Conservation (phyloP, 1,140 invertebrate species). For the Anastatus disparis region DNA sequence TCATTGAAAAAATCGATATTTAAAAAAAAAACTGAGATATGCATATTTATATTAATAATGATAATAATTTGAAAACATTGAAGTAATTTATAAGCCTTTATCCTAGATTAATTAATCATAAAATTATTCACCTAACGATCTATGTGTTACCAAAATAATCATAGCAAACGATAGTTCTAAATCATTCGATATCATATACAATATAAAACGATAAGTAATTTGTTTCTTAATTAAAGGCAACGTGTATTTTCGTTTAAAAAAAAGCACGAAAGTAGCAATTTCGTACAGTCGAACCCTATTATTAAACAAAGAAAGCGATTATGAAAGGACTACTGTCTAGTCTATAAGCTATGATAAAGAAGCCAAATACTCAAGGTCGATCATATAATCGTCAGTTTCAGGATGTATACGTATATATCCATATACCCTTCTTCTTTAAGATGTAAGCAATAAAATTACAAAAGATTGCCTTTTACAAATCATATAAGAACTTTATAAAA, state of each 20-base stretch:
- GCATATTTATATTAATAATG: no score
- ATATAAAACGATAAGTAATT: slow-evolving; percentile 28
- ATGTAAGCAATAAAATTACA: neutral
- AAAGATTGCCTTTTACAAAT: neutral
- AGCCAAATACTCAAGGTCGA: slow-evolving; percentile 28
- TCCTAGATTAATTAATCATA: no score
- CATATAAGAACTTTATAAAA: slow-evolving; percentile 5
- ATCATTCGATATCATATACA: no score
- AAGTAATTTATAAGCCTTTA: no score
- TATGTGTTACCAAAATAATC: no score
- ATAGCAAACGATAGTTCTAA: no score
- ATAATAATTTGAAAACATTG: no score
- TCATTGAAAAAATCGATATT: no score
- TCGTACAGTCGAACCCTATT: slow-evolving; percentile 1
- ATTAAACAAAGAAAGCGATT: slow-evolving; percentile 33
- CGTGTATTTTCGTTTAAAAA: slow-evolving; percentile 17
- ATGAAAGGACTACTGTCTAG: slow-evolving; percentile 35
- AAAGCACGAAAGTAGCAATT: slow-evolving; percentile 9
- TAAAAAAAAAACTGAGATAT: no score
- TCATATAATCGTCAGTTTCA: slow-evolving; percentile 25
- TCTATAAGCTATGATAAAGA: slow-evolving; percentile 24
- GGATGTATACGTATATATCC: no score
- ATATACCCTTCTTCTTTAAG: no score
- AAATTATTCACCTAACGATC: no score
- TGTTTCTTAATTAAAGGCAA: slow-evolving; percentile 28